A percentile compares a stretch with the other conserved stretches of the same genome.
Evolutionary conservation across 1,140 invertebrate genomes (phyloP).

Genomic region (Amphibalanus amphitrite): DNA sequence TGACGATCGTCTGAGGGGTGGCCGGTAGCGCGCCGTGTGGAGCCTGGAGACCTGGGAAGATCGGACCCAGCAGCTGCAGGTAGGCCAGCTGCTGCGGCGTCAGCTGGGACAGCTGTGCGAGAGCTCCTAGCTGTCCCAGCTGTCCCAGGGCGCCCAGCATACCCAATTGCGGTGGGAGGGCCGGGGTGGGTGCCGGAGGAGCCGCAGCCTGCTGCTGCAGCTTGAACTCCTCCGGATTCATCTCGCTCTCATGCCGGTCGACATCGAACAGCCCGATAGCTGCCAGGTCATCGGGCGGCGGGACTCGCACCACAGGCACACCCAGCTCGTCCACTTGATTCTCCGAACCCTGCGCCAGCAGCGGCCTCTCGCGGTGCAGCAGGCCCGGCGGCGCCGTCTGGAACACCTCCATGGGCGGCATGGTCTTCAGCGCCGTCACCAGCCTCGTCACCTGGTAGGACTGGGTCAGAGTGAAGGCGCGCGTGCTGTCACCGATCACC

Average conservation of each 20-base stretch:
- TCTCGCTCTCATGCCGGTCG: constrained; percentile 27
- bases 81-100: constrained; percentile 57
- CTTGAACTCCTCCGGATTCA: constrained; percentile 14
- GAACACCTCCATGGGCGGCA: constrained; percentile 67
- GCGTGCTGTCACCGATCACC: constrained; percentile 36
- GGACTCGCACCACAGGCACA: constrained; percentile 48
- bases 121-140: constrained; percentile 10
- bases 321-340: constrained; percentile 39
- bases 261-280: constrained; percentile 15
- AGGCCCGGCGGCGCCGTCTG: constrained; percentile 25
- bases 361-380: too few species aligned
- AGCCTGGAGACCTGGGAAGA: constrained; percentile 28
- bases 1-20: constrained; percentile 44
- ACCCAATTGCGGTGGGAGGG: too few species aligned
- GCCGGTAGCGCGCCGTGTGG: constrained; percentile 27
- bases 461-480: constrained; percentile 54
- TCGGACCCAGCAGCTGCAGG: constrained; percentile 46
- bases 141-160: neutral
- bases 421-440: constrained; percentile 68
- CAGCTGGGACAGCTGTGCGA: constrained; percentile 30
- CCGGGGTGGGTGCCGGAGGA: constrained; percentile 11
- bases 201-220: constrained; percentile 10
- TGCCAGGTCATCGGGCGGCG: constrained; percentile 23
- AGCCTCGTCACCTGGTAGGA: constrained; percentile 68
- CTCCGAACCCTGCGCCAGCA: too few species aligned